A percentile compares a stretch with the other conserved stretches of the same genome.
phyloP scores from a whole-genome alignment of 2,888 invertebrate genomes.

The Hetaerina titia region DNA sequence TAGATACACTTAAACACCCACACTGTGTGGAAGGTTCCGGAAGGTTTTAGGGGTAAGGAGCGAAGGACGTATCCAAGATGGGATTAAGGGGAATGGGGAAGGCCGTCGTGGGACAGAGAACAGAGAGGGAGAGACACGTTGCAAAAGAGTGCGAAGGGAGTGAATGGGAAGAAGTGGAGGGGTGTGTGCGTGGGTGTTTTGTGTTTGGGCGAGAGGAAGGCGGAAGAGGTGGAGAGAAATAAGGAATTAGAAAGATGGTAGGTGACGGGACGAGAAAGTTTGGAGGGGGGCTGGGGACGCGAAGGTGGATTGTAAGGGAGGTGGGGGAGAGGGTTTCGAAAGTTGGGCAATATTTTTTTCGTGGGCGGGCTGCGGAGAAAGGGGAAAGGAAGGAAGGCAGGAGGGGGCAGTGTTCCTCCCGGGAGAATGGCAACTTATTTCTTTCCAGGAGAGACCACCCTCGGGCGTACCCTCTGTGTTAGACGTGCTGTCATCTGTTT shows the following conservation, averaged over 20 bases:
- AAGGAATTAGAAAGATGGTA: neutral
- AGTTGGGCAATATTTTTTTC: slow-evolving; percentile 15
- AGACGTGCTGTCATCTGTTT: slow-evolving; percentile 67
- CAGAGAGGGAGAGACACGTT: too few species aligned
- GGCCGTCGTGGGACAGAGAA: too few species aligned
- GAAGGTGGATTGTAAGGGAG: neutral
- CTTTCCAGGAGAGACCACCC: slow-evolving; percentile 58
- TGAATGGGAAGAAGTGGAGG: neutral
- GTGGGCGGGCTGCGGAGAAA: neutral
- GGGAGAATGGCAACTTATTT: slow-evolving; percentile 66
- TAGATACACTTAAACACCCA: too few species aligned
- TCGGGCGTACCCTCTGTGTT: slow-evolving; percentile 59
- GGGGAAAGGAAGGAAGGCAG: neutral
- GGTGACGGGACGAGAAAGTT: neutral
- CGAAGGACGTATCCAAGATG: neutral
- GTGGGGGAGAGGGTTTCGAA: slow-evolving; percentile 5
- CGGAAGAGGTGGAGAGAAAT: neutral
- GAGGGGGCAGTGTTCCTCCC: neutral
- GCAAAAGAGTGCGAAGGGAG: neutral
- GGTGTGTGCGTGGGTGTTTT: neutral
- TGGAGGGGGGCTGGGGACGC: neutral
- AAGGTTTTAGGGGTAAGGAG: neutral
- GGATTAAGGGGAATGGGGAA: neutral
- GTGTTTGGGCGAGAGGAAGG: neutral
- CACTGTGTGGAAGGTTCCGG: neutral